phyloP scores from a whole-genome alignment of 2,797 vertebrate species.

The Pangasius djambal region DNA sequence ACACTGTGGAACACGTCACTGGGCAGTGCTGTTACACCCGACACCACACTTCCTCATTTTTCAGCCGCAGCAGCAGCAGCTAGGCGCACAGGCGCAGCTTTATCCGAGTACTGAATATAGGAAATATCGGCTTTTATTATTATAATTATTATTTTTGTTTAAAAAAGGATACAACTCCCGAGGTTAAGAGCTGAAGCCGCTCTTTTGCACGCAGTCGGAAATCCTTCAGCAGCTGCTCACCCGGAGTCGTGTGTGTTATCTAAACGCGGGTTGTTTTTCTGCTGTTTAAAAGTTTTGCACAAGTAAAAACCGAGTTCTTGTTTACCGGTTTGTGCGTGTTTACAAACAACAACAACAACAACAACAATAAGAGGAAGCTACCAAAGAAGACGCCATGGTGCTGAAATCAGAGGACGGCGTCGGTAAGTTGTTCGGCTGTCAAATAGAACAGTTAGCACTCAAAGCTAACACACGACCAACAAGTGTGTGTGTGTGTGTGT shows the following conservation, averaged over 20 bases:
- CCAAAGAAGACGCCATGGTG: conserved; percentile 69
- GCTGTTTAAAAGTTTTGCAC: not conserved
- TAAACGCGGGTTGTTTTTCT: not conserved
- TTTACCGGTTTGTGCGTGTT: not conserved
- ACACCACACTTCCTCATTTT: conserved; percentile 44
- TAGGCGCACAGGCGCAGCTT: not conserved
- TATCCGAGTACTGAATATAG: not conserved
- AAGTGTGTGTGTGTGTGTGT: conserved; percentile 15
- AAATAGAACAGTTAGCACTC: not conserved
- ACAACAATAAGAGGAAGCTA: not conserved
- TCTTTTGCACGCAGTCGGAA: conserved; percentile 56
- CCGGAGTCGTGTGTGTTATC: conserved; percentile 19
- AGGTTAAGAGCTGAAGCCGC: conserved; percentile 54
- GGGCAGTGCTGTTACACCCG: conserved; percentile 46
- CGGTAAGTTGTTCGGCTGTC: conserved; percentile 69
- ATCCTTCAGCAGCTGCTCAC: not conserved
- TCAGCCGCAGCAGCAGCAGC: not conserved
- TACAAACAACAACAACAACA: not conserved
- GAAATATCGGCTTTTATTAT: not conserved
- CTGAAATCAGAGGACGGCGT: conserved; percentile 82
- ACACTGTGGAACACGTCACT: conserved; percentile 56
- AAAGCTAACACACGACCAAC: conserved; percentile 3
- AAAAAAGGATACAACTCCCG: not conserved
- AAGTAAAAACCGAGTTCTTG: not conserved
- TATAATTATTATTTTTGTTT: not conserved